Evolutionary conservation across 2,113 vertebrate species (phyloP), one percentile per base, ranked within the genome.

Genomic region (Callipepla californica): DNA sequence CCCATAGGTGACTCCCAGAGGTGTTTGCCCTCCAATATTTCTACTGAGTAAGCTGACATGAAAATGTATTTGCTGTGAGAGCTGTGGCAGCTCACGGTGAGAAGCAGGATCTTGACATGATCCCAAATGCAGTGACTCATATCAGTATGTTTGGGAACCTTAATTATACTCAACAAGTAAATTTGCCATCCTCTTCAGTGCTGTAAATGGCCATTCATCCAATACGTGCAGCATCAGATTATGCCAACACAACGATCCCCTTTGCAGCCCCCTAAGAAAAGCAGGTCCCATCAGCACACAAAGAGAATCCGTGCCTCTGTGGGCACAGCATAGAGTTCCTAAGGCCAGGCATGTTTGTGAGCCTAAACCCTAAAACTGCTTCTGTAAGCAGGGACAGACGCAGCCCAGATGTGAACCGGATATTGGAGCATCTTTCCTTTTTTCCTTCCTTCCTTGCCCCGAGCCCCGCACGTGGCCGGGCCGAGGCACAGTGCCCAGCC

Each of bases 401-500:
- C 85, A 87, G 74, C 26, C 55, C 92, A 91, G 91, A 76, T 90
- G 88, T 85, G 58, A 75, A 48, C 38, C 10, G 78, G 73, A 30
- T 36, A 34, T 44, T 25, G 5, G 55, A 68, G 3, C 57, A 28
- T 26, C 12, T 0, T 34, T 74, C 38, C 48, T 68, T 26, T 74
- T 53, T 50, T 30, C 74, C 58, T 50, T 5, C 63, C 76, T 48
- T 36, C 36, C 36, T 36, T 26, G 20, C 11, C 55, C 69, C 3
- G 3, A 40, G 5, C 6, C 1, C 61, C 0, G 0, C 0, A 0
- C 0, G 7, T 7, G 78, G 28, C 44, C 3, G 1, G 47, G 8
- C 53, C 7, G 67, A 55, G 4, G 1, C 1, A 2, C 44, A 18
- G 28, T 57, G 32, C 13, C 1, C 36, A 5, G 6, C 51, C 58